Base-by-base conservation (phyloP, 2,888 invertebrate genomes). In the Dexiosoma caninum region DNA sequence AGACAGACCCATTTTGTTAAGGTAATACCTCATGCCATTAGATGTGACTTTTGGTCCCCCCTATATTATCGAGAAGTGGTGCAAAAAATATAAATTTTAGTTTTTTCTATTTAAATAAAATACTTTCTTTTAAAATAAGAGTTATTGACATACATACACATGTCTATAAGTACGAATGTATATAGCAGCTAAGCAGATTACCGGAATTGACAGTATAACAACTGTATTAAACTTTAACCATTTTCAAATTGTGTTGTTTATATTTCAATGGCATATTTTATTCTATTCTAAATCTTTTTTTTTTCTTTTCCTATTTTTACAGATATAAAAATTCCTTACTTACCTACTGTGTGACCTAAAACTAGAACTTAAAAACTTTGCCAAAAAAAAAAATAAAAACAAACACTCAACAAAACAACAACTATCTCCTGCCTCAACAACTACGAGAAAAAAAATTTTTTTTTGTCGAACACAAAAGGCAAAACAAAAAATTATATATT, bases 281-380 rank as follows among this genome's bases (percentile, higher is more conserved):
- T n/a, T n/a, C n/a, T n/a, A n/a, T n/a, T n/a, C n/a, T n/a, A n/a
- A n/a, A n/a, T n/a, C n/a, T 75, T 40, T 16, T 71, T 27, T 57
- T 23, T 5, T 14, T 16, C 0, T 16, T 9, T 70, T 42, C 21
- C 35, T 30, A 12, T 37, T 19, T 55, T 77, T 70, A 8, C 57
- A 78, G 70, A 78, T 71, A 78, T 21, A 64, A 77, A 27, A 57
- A 78, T 78, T 71, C 77, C 77, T 78, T 57, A 60, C 59, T 40
- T 59, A 59, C 51, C 32, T 75, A 64, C 77, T 78, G 77, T 71
- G 77, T 78, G 77, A 78, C 77, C 77, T 78, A 74, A 74, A 74
- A 49, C 27, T 69, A 49, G 51, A 66, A 66, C 27, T 49, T 46
- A 55, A 53, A 55, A 60, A 37, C 51, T 53, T 62, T 53, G 40